A percentile compares a stretch with the other conserved stretches of the same genome.
Evolutionary conservation across 1,140 invertebrate genomes (phyloP).

Genomic region (Apocrypta bakeri): DNA sequence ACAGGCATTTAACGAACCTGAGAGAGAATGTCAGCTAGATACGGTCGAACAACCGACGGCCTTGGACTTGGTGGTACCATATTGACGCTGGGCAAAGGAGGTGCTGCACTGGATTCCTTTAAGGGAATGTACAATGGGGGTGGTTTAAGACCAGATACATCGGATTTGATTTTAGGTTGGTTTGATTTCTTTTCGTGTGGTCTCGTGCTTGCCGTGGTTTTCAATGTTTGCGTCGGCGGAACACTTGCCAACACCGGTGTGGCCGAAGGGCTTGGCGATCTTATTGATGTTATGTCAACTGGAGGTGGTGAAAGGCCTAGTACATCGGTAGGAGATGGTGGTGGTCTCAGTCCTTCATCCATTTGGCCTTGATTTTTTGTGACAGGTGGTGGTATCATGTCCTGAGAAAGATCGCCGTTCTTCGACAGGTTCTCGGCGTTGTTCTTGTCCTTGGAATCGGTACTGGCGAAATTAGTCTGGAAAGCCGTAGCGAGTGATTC

Average conservation of each 20-base stretch:
- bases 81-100: slow-evolving; percentile 61
- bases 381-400: slow-evolving; percentile 68
- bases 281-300: slow-evolving; percentile 62
- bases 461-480: slow-evolving; percentile 65
- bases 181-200: slow-evolving; percentile 50
- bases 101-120: slow-evolving; percentile 60
- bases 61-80: slow-evolving; percentile 69
- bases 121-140: slow-evolving; percentile 66
- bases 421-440: neutral
- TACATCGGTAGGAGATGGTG: slow-evolving; percentile 66
- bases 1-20: slow-evolving; percentile 58
- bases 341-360: slow-evolving; percentile 66
- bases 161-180: slow-evolving; percentile 43
- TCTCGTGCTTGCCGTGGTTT: slow-evolving; percentile 51
- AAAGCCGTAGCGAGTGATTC: slow-evolving; percentile 63
- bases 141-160: slow-evolving; percentile 64
- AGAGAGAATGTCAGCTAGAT: slow-evolving; percentile 69
- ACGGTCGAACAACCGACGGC: slow-evolving; percentile 65
- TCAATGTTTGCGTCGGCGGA: neutral
- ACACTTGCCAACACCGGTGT: too few relatives aligned
- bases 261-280: neutral
- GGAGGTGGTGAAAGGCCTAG: slow-evolving; percentile 70
- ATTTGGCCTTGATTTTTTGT: slow-evolving; percentile 40
- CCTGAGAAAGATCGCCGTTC: slow-evolving; percentile 61
- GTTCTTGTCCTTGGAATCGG: slow-evolving; percentile 45